phyloP scores from a whole-genome alignment of 1,140 invertebrate species.

The Agrilus planipennis region DNA sequence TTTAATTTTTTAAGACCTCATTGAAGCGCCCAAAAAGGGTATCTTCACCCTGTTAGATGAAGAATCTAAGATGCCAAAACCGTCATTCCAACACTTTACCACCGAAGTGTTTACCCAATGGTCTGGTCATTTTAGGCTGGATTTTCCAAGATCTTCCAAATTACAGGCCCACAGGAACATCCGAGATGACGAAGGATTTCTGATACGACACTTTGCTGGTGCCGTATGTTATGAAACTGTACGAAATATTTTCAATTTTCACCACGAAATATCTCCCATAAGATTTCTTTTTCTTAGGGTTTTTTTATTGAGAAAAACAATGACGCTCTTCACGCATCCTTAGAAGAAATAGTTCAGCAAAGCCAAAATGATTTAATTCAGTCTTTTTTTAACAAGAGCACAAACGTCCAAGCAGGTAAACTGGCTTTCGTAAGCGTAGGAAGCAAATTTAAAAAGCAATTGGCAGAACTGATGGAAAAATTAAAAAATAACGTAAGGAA shows the following conservation, averaged over 20 bases:
- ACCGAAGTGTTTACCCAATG: constrained; percentile 77
- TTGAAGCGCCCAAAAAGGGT: constrained; percentile 78
- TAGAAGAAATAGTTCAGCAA: constrained; percentile 85
- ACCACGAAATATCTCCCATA: not conserved
- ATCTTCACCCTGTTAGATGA: constrained; percentile 93
- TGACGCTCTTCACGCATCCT: constrained; percentile 87
- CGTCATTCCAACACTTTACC: constrained; percentile 84
- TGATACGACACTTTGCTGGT: constrained; percentile 93
- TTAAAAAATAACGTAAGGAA: constrained; percentile 70
- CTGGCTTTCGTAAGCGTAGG: constrained; percentile 89
- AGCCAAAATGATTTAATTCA: constrained; percentile 70
- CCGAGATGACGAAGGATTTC: constrained; percentile 91
- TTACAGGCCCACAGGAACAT: constrained; percentile 86
- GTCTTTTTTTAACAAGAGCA: constrained; percentile 59
- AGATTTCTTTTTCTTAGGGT: constrained; percentile 37
- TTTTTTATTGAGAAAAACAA: constrained; percentile 98
- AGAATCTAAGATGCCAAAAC: constrained; percentile 91
- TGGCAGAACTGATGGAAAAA: constrained; percentile 87
- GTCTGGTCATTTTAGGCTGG: constrained; percentile 70
- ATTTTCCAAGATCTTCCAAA: constrained; percentile 79
- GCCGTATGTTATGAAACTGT: constrained; percentile 96
- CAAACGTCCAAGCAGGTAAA: constrained; percentile 62
- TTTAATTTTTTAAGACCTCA: no score
- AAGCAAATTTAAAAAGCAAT: constrained; percentile 85
- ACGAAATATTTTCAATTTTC: constrained; percentile 11